A percentile compares a stretch with the other conserved stretches of the same genome.
These are phyloP conservation scores for Pangasianodon gigas DNA, from an alignment of 2,113 vertebrate genomes.

Conservation along the genomic window DNA sequence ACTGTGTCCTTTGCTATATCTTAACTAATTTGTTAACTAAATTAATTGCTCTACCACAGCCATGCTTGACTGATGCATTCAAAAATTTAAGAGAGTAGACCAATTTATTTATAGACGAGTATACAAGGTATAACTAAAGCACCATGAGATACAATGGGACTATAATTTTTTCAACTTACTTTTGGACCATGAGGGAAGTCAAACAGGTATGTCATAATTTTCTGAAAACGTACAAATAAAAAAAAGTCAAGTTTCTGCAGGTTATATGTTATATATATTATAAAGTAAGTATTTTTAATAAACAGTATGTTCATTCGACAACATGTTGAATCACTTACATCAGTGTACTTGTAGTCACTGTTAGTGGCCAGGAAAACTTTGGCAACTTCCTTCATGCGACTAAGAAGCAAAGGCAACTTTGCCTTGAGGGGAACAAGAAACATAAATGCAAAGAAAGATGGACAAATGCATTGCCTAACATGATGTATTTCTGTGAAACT, in stretches of 20 bases:
- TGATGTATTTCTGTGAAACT: not conserved
- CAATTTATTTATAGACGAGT: not conserved
- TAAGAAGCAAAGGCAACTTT: conserved; percentile 92
- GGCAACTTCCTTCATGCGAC: conserved; percentile 95
- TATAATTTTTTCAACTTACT: conserved; percentile 70
- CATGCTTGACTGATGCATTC: not conserved
- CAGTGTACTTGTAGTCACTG: conserved; percentile 98
- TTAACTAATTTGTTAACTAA: not conserved
- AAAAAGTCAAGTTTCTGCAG: not conserved
- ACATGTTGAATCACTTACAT: conserved; percentile 77
- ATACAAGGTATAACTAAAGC: not conserved
- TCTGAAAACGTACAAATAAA: conserved; percentile 74
- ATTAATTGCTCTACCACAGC: not conserved
- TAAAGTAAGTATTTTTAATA: not conserved
- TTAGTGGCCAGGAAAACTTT: conserved; percentile 98
- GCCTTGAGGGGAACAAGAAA: conserved; percentile 71
- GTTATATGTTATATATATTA: not conserved
- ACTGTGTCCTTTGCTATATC: not conserved
- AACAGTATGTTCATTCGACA: not conserved
- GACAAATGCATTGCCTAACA: not conserved
- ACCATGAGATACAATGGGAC: not conserved
- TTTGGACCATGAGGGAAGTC: conserved; percentile 96
- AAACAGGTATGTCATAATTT: conserved; percentile 99
- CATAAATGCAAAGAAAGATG: not conserved
- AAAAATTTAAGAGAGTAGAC: not conserved